These are phyloP conservation scores for Dryoscopus gambensis DNA, from an alignment of 2,113 vertebrate species.

Conservation along the genomic window DNA sequence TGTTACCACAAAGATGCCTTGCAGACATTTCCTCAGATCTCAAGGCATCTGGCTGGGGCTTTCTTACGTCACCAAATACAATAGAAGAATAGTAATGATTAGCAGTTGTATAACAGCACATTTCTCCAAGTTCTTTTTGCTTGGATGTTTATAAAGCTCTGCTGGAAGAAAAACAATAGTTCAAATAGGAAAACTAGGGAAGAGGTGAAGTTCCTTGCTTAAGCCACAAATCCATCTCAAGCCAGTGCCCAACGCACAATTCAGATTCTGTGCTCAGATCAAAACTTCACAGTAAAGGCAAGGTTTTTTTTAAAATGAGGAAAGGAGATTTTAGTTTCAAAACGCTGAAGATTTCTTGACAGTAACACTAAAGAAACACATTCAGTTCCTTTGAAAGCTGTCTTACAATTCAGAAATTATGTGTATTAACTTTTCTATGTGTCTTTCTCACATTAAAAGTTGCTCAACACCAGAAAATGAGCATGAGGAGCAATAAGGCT, in stretches of 20 bases:
- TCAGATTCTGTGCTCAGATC: background rate
- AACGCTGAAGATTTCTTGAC: background rate
- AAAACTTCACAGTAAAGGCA: background rate
- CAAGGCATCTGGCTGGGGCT: conserved; percentile 33
- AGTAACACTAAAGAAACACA: background rate
- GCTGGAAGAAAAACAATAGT: conserved; percentile 11
- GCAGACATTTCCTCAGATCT: conserved; percentile 58
- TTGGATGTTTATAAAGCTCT: background rate
- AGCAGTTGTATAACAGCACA: conserved; percentile 36
- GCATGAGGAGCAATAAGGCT: background rate
- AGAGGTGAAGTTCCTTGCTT: background rate
- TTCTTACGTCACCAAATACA: conserved; percentile 43
- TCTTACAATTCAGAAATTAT: background rate
- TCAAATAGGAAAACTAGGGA: conserved; percentile 21
- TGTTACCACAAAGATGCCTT: conserved; percentile 57
- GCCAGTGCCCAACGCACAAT: background rate
- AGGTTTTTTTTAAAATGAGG: background rate
- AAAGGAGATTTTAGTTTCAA: background rate
- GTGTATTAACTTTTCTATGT: background rate
- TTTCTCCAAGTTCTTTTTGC: conserved; percentile 10
- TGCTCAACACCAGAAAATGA: background rate
- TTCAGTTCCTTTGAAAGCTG: background rate
- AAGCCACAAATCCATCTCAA: background rate
- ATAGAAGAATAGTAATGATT: conserved; percentile 55
- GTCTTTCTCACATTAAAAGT: background rate